These are phyloP conservation scores for Thaleichthys pacificus DNA, from an alignment of 2,797 vertebrate species.

Conservation along the genomic window DNA sequence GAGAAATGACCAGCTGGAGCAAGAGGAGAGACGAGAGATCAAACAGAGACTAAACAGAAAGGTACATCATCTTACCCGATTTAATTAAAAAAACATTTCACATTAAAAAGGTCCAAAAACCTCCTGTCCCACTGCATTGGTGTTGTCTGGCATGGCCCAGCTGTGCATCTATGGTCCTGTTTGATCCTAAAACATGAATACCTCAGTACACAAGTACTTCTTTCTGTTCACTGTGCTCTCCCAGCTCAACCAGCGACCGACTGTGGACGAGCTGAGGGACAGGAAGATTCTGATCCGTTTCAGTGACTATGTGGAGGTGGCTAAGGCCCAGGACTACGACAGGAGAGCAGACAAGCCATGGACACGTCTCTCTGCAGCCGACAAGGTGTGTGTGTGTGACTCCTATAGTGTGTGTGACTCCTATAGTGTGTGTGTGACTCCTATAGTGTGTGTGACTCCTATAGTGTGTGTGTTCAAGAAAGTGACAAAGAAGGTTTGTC, in stretches of 20 bases:
- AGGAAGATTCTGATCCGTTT: constrained; percentile 98
- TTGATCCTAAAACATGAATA: neutral
- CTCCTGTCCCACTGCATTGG: too few species aligned
- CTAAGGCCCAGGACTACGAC: constrained; percentile 99
- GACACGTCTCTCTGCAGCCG: constrained; percentile 95
- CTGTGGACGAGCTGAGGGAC: constrained; percentile 95
- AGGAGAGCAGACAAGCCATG: constrained; percentile 97
- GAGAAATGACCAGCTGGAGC: constrained; percentile 96
- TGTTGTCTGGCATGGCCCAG: neutral
- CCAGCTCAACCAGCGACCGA: constrained; percentile 97
- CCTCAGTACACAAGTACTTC: neutral
- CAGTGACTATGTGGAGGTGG: constrained; percentile 98
- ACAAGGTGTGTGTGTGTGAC: constrained; percentile 76
- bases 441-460: too few species aligned
- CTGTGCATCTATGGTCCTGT: neutral
- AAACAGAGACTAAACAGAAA: constrained; percentile 97
- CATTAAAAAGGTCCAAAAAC: neutral
- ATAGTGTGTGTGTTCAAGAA: neutral
- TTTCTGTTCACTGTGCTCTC: constrained; percentile 33
- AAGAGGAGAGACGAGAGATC: constrained; percentile 97
- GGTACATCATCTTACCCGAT: constrained; percentile 68
- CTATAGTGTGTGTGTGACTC: too few species aligned
- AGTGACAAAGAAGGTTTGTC: neutral
- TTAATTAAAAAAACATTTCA: too few species aligned
- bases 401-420: too few species aligned